These are phyloP conservation scores for Lycocerus yunnanus DNA, from an alignment of 2,888 invertebrate species.

Conservation along the genomic window DNA sequence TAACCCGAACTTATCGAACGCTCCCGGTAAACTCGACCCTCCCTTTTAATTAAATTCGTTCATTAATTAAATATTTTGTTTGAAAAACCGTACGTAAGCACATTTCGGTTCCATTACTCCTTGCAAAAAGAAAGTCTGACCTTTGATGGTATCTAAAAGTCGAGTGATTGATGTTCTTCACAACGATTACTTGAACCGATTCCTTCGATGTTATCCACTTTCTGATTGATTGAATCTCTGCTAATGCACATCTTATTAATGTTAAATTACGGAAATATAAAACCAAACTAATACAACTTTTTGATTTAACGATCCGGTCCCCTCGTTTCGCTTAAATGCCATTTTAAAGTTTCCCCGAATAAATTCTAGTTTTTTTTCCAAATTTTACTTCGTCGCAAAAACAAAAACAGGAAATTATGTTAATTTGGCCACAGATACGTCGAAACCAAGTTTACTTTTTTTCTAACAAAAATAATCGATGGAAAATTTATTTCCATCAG, in stretches of 20 bases:
- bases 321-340: background rate
- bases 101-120: background rate
- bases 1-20: background rate
- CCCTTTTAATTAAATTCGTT: background rate
- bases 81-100: background rate
- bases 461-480: background rate
- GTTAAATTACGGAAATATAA: conserved; percentile 8
- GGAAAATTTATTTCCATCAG: background rate
- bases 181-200: conserved; percentile 58
- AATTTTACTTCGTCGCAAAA: background rate
- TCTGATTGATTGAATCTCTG: conserved; percentile 55
- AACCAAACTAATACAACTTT: background rate
- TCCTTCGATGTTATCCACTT: conserved; percentile 60
- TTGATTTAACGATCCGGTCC: background rate
- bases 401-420: background rate
- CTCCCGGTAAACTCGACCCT: background rate
- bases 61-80: background rate
- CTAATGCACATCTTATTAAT: conserved; percentile 50
- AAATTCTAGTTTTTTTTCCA: background rate
- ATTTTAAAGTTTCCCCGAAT: background rate
- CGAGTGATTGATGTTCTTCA: conserved; percentile 55
- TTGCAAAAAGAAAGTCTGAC: conserved; percentile 12
- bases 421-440: background rate
- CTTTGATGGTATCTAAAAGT: conserved; percentile 42
- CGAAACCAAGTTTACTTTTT: background rate